Evolutionary conservation across 2,888 invertebrate species (phyloP).

Genomic region (Eupithecia exiguata): DNA sequence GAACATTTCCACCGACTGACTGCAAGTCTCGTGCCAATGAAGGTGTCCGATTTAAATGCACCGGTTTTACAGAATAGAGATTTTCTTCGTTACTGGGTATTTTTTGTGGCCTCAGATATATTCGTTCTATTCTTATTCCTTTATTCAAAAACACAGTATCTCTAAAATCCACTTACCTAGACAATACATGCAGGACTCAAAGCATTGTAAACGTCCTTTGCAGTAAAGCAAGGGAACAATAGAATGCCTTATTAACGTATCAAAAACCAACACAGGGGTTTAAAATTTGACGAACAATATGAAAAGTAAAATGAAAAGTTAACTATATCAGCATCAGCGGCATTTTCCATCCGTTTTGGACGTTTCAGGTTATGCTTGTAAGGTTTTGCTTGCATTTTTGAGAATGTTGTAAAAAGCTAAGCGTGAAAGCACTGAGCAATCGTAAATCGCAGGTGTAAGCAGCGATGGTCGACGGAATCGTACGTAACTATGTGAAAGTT

Average conservation of each 20-base stretch:
- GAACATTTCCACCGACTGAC: not conserved
- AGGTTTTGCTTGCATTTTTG: too few species aligned
- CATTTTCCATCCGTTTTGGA: not conserved
- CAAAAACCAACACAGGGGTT: not conserved
- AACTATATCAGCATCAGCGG: not conserved
- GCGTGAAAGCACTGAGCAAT: not conserved
- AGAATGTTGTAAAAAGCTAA: not conserved
- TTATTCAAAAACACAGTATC: not conserved
- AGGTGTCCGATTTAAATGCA: not conserved
- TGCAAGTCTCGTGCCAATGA: not conserved
- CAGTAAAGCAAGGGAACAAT: not conserved
- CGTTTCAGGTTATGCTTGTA: not conserved
- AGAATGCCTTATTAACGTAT: not conserved
- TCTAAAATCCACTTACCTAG: not conserved
- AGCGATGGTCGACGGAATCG: not conserved
- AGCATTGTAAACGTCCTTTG: too few species aligned
- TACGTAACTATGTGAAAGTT: not conserved
- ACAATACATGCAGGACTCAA: not conserved
- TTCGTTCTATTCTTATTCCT: not conserved
- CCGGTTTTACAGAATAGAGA: not conserved
- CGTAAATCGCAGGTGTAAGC: not conserved
- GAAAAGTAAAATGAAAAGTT: not conserved
- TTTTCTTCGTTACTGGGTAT: not conserved
- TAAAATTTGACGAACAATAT: not conserved
- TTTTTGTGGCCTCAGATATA: not conserved